Evolutionary conservation across 2,888 invertebrate genomes (phyloP), one percentile per base, ranked within the genome.

Genomic region (Papilio elwesi): DNA sequence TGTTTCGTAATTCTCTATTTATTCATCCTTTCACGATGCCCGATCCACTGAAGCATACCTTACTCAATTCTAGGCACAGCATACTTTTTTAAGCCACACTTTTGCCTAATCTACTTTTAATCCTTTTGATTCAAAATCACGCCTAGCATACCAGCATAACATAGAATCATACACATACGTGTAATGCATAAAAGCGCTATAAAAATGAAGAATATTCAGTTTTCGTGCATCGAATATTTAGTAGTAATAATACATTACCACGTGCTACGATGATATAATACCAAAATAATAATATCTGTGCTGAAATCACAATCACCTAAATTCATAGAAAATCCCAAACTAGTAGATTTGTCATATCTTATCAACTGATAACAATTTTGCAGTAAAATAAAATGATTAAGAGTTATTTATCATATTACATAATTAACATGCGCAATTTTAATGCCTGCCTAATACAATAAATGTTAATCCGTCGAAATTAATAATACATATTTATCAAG

Each of bases 351-450:
- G 38, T 48, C 49, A 47, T 63, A 70, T 68, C 71, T 72, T 72
- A 72, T 72, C 68, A 26, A 13, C 6, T 26, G 71, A 72, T 72
- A 72, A 68, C 36, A 38, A 68, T 55, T 72, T 71, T 62, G 67
- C 67, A 71, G 67, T 71, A 59, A 59, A 52, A 67, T 47, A 38
- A 52, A 51, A 67, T 62, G n/a, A 62, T 62, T 38, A 36, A 8
- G 43, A 43, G n/a, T 62, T 10, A n/a, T 59, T 59, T 38, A 38
- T 36, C 59, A 43, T 15, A 15, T 62, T 62, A 62, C 15, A 15
- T 62, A 62, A 62, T 43, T 43, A 62, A 43, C 43, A 10, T 43
- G 59, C 59, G 38, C 43, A 62, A 43, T 43, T 57, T 62, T 38
- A 62, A 62, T 43, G 43, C 43, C 15, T 43, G 43, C 13, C n/a